These are phyloP conservation scores for Hyles vespertilio DNA, from an alignment of 1,140 invertebrate species.

Conservation along the genomic window DNA sequence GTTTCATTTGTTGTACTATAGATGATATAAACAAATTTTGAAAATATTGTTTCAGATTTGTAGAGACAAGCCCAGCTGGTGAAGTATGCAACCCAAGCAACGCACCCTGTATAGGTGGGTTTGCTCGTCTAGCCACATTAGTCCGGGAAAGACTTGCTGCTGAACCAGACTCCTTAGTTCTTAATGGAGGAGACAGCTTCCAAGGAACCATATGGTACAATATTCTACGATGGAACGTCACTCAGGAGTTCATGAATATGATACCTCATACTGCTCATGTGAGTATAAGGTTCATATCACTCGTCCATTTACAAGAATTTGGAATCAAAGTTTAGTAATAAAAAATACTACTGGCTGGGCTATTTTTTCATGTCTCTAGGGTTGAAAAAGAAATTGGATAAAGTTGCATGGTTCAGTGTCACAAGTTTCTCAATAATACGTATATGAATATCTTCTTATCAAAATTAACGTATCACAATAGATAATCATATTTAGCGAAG, in stretches of 20 bases:
- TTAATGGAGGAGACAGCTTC: slow-evolving; percentile 87
- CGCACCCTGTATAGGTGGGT: slow-evolving; percentile 79
- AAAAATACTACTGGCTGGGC: no score
- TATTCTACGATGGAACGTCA: slow-evolving; percentile 80
- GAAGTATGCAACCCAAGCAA: slow-evolving; percentile 72
- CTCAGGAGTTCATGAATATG: slow-evolving; percentile 82
- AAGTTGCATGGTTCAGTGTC: no score
- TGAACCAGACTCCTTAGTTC: slow-evolving; percentile 77
- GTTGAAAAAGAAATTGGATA: no score
- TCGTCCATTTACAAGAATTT: no score
- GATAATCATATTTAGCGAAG: no score
- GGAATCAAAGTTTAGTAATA: no score
- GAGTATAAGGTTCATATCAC: slow-evolving; percentile 37
- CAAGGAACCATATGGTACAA: slow-evolving; percentile 88
- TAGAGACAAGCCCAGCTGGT: slow-evolving; percentile 77
- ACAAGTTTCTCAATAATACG: no score
- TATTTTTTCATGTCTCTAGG: no score
- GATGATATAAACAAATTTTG: slow-evolving; percentile 6
- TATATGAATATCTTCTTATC: no score
- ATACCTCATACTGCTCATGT: slow-evolving; percentile 85
- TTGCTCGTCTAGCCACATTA: slow-evolving; percentile 77
- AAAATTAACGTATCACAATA: no score
- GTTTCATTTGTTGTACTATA: no score
- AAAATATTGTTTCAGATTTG: slow-evolving; percentile 72
- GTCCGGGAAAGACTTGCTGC: slow-evolving; percentile 69